These are phyloP conservation scores for Pterocles burchelli DNA, from an alignment of 2,113 vertebrate genomes.

Conservation along the genomic window DNA sequence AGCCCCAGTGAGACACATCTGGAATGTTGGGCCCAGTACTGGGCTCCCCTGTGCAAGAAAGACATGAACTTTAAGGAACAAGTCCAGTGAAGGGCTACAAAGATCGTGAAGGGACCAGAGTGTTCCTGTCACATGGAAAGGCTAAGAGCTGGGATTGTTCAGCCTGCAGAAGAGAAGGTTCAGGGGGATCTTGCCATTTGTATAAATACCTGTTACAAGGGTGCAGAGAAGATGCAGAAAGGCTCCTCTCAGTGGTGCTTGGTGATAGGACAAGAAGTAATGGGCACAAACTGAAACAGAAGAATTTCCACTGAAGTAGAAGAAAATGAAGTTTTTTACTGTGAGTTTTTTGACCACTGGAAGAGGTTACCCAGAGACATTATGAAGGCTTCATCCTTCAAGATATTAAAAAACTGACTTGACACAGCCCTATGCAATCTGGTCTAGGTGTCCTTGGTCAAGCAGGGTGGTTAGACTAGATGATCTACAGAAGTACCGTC, in stretches of 20 bases:
- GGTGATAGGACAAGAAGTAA: neutral
- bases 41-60: neutral
- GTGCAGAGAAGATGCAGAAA: neutral
- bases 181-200: neutral
- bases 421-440: fast-evolving
- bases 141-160: neutral
- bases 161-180: neutral
- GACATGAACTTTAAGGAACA: fast-evolving
- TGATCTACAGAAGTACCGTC: neutral
- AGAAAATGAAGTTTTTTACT: neutral
- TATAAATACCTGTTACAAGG: neutral
- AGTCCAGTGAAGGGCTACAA: fast-evolving
- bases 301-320: neutral
- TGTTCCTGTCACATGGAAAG: neutral
- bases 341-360: neutral
- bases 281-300: neutral
- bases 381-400: neutral
- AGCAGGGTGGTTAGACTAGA: fast-evolving
- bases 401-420: neutral
- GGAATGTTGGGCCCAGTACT: neutral
- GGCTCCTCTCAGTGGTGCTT: neutral
- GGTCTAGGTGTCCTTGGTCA: neutral
- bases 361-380: neutral
- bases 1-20: neutral
- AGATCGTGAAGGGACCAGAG: fast-evolving